Conservation (phyloP, 1,140 invertebrate species). For the Orchestia grillus region DNA sequence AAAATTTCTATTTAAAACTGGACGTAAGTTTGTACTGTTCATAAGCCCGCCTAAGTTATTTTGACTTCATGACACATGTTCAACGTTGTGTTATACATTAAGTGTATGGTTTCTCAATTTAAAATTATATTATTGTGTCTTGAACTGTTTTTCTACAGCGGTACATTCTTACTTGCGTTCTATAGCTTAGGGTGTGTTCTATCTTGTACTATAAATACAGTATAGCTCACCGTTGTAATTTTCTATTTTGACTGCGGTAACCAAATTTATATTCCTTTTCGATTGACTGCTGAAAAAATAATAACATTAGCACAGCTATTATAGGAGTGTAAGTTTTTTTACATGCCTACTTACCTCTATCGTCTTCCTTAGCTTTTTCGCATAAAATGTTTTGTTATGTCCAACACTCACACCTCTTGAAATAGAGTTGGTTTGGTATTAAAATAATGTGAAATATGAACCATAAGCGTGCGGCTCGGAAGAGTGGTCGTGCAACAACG, state of each 20-base stretch:
- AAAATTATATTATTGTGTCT: background rate
- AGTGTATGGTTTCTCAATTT: background rate
- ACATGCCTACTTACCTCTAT: no score
- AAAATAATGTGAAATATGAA: background rate
- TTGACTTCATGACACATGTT: background rate
- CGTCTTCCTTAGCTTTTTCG: no score
- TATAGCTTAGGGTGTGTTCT: background rate
- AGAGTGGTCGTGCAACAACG: conserved; percentile 72
- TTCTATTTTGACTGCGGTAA: no score
- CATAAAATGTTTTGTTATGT: background rate
- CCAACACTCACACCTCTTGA: background rate
- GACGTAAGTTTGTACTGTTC: background rate
- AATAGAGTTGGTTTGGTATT: background rate
- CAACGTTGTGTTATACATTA: background rate
- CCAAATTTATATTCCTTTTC: no score
- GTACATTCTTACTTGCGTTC: background rate
- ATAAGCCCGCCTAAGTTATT: background rate
- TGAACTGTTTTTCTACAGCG: background rate
- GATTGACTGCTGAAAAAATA: background rate
- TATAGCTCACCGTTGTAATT: background rate
- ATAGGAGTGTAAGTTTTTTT: background rate
- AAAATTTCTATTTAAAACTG: background rate
- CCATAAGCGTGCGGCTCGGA: conserved; percentile 27
- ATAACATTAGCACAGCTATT: background rate
- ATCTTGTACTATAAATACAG: background rate